Conservation (phyloP, 2,113 vertebrate genomes). For the Syngnathus typhle region DNA sequence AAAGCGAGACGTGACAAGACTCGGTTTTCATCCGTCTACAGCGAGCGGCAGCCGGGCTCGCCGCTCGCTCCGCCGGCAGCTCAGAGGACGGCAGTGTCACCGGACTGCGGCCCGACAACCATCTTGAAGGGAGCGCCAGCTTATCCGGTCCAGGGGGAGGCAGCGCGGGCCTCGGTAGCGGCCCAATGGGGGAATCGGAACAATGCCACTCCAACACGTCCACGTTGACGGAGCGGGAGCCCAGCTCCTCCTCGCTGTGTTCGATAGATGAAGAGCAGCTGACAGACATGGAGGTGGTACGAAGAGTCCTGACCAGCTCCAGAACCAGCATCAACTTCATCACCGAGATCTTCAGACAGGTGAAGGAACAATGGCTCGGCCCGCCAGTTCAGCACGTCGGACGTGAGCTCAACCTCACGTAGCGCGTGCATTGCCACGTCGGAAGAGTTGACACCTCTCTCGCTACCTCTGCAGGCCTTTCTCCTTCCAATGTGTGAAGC, state of each 20-base stretch:
- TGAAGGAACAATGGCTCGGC: slow-evolving; percentile 36
- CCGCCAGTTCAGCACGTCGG: neutral
- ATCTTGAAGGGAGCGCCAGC: slow-evolving; percentile 44
- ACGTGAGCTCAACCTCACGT: neutral
- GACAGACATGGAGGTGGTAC: slow-evolving; percentile 94
- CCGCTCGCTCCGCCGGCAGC: slow-evolving; percentile 76
- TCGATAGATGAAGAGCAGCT: slow-evolving; percentile 97
- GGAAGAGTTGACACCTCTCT: neutral
- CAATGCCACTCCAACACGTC: slow-evolving; percentile 97
- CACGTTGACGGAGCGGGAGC: slow-evolving; percentile 92
- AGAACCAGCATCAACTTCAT: slow-evolving; percentile 96
- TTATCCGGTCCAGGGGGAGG: slow-evolving; percentile 56
- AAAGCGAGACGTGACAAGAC: neutral
- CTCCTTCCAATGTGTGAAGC: slow-evolving; percentile 95
- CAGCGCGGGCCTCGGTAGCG: slow-evolving; percentile 69
- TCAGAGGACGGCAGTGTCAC: slow-evolving; percentile 52
- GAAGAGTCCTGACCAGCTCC: slow-evolving; percentile 89
- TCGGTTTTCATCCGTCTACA: slow-evolving; percentile 42
- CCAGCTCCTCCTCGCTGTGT: slow-evolving; percentile 98
- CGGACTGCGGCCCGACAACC: slow-evolving; percentile 50
- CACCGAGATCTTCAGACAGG: slow-evolving; percentile 98
- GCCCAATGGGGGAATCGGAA: slow-evolving; percentile 73
- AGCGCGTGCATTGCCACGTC: too few species aligned
- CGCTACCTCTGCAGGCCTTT: slow-evolving; percentile 76
- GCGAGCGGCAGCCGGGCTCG: slow-evolving; percentile 93